Evolutionary conservation across 2,888 invertebrate genomes (phyloP).

Genomic region (Lepidochrysops patricia): DNA sequence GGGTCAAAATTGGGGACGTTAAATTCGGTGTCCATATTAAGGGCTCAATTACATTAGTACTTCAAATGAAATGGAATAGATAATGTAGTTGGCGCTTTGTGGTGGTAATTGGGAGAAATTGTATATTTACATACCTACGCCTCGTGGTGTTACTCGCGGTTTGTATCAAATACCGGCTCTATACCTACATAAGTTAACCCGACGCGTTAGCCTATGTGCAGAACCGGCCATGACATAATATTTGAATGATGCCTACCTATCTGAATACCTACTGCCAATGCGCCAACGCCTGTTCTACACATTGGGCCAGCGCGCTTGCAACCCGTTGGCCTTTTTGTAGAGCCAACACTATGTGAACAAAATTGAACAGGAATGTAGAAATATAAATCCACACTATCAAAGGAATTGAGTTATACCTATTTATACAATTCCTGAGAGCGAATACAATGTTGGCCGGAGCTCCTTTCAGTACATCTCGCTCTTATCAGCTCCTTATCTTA

Average conservation of each 20-base stretch:
- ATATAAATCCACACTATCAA: background rate
- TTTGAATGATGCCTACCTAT: too few relatives aligned
- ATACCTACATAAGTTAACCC: too few relatives aligned
- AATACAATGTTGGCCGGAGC: constrained; percentile 1
- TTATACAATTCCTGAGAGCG: background rate
- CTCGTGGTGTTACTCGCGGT: too few relatives aligned
- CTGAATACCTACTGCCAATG: too few relatives aligned
- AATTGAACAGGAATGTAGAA: background rate
- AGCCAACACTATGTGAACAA: background rate
- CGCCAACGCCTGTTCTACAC: too few relatives aligned
- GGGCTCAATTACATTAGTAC: constrained; percentile 1
- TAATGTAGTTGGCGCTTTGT: background rate
- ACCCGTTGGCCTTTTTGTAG: too few relatives aligned
- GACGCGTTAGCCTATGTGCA: too few relatives aligned
- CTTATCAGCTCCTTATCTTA: background rate
- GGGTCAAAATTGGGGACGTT: background rate
- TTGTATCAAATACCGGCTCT: too few relatives aligned
- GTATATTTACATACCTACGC: too few relatives aligned
- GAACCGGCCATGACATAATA: too few relatives aligned
- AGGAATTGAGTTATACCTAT: background rate
- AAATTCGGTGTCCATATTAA: constrained; percentile 1
- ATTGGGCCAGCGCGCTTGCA: too few relatives aligned
- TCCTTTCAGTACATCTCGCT: background rate
- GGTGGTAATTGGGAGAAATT: too few relatives aligned
- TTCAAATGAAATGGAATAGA: background rate